Conservation (phyloP, 2,797 vertebrate genomes). For the Acropternis orthonyx region DNA sequence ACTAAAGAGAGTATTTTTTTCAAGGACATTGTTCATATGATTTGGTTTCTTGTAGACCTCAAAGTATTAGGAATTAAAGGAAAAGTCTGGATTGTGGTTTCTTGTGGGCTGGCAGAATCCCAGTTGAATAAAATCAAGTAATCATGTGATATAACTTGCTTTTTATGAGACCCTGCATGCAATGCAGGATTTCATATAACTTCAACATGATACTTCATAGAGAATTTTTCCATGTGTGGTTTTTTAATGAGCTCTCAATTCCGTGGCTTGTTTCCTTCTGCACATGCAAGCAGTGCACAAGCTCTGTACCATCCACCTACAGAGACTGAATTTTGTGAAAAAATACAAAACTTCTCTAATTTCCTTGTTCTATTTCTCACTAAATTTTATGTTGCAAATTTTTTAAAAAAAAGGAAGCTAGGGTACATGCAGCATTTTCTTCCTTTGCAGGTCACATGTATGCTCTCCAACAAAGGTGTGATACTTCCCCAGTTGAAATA, state of each 20-base stretch:
- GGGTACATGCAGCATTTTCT: not conserved
- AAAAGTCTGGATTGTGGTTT: not conserved
- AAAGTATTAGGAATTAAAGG: constrained; percentile 2
- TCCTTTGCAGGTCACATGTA: not conserved
- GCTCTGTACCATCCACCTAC: not conserved
- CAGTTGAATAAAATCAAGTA: not conserved
- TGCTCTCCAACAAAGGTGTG: not conserved
- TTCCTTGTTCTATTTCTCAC: not conserved
- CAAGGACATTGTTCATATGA: not conserved
- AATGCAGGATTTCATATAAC: not conserved
- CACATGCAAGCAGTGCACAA: not conserved
- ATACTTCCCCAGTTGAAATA: not conserved
- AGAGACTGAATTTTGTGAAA: not conserved
- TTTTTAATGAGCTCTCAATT: not conserved
- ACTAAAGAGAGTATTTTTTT: not conserved
- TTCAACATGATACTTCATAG: not conserved
- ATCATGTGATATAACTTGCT: not conserved
- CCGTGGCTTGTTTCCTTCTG: not conserved
- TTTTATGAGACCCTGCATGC: not conserved
- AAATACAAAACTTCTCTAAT: not conserved
- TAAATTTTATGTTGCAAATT: not conserved
- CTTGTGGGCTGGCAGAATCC: not conserved
- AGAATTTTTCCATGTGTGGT: not conserved
- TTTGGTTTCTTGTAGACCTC: not conserved
- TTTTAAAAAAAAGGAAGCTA: not conserved